Evolutionary conservation across 2,113 vertebrate genomes (phyloP).

Genomic region (Astatoreochromis straeleni): DNA sequence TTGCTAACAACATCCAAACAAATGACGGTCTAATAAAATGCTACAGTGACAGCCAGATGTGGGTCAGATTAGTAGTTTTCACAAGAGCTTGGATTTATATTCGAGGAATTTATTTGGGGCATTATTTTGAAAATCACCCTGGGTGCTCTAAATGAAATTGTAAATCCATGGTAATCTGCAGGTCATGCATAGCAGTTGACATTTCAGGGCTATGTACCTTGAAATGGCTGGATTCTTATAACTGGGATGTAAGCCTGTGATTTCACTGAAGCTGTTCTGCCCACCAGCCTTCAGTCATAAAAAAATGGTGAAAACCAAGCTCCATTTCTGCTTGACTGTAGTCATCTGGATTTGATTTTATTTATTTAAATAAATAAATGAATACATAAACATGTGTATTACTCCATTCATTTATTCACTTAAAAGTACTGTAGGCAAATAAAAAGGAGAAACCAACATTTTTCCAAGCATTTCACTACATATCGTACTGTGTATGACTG

Average conservation of each 20-base stretch:
- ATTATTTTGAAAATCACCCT: constrained; percentile 6
- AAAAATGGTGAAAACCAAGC: background rate
- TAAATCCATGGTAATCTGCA: constrained; percentile 5
- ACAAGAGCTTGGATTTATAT: background rate
- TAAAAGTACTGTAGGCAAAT: background rate
- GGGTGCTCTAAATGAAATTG: background rate
- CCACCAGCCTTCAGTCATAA: background rate
- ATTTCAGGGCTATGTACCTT: constrained; percentile 11
- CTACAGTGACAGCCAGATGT: background rate
- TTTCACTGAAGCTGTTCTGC: background rate
- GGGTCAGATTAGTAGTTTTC: background rate
- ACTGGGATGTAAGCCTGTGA: background rate
- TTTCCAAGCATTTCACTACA: too few species aligned
- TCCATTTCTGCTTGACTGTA: background rate
- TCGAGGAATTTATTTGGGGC: background rate
- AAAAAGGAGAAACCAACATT: background rate
- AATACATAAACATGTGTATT: background rate
- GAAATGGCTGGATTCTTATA: background rate
- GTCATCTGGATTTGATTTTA: background rate
- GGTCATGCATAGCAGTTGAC: background rate
- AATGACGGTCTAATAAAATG: background rate
- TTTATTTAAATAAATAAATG: background rate
- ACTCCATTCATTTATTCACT: background rate
- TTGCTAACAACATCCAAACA: background rate
- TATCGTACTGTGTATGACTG: too few species aligned